Evolutionary conservation across 2,113 vertebrate genomes (phyloP).

Genomic region (Tyrannus savana): DNA sequence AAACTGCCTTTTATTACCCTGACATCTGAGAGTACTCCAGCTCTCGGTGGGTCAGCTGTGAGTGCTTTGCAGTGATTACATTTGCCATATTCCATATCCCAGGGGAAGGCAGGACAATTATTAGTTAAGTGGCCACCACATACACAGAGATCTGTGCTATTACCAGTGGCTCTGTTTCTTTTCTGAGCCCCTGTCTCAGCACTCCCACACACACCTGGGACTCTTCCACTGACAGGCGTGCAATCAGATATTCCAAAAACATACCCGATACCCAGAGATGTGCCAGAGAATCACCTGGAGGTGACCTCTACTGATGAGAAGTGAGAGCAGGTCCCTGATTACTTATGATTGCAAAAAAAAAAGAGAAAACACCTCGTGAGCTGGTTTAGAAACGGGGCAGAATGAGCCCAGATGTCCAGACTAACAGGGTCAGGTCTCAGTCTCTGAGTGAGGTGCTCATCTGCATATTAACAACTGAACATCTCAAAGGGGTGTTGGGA

Average conservation of each 20-base stretch:
- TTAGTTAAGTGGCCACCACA: background rate
- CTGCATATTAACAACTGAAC: background rate
- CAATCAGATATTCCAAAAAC: background rate
- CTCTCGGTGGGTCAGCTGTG: background rate
- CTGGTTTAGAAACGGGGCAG: background rate
- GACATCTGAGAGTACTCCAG: background rate
- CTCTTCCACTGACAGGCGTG: fast-evolving
- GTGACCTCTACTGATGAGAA: background rate
- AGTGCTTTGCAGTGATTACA: background rate
- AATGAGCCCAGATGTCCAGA: background rate
- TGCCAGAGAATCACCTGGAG: background rate
- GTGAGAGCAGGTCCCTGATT: background rate
- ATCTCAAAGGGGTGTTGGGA: background rate
- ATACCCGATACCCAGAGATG: background rate
- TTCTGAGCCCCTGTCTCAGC: background rate
- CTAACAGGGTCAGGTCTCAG: background rate
- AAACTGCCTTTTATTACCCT: background rate
- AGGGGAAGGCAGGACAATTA: background rate
- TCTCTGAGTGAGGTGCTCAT: background rate
- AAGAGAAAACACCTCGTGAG: background rate
- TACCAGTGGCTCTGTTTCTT: background rate
- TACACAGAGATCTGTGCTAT: background rate
- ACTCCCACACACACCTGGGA: background rate
- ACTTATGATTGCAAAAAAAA: background rate
- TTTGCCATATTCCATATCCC: background rate